Base-by-base conservation (phyloP, 2,113 vertebrate species). In the Scartelaos histophorus region DNA sequence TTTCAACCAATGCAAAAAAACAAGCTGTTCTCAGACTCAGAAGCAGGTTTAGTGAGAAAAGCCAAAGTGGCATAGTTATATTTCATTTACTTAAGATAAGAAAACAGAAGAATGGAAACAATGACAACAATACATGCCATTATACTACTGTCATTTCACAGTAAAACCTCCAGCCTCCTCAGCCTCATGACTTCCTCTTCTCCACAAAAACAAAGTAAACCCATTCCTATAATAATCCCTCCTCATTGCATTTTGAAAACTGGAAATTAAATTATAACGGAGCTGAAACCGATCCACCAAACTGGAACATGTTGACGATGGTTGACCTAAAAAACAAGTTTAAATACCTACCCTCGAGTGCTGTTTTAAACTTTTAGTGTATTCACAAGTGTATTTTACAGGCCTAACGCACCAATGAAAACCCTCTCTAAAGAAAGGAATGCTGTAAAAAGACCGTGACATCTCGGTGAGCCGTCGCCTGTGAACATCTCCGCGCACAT, bases 371-470 rank as follows among this genome's bases (percentile, higher is more conserved):
- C 73, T 83, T 80, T 86, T 76, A 71, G 70, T 81, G 49, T 71
- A 76, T 90, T 89, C 72, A 66, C 43, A 17, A 69, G 64, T 15
- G 66, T 76, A 71, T 86, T 88, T 90, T 85, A 82, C 78, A 80
- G 77, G 12, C 75, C 61, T 73, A 56, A 66, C 60, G 54, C 60
- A 54, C 46, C 43, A 58, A 80, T 80, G 69, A n/a, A 62, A 74
- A 72, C 17, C 24, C 66, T 68, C 43, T 62, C 79, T 75, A 84
- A 87, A 84, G 82, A 85, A 70, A 88, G 71, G 85, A 90, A 83
- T 86, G 85, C 66, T 75, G 57, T 84, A 78, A 86, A 87, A 73
- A 74, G 75, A 76, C 78, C 75, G 53, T 80, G 75, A 85, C 81
- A 84, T 84, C 71, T 84, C 72, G 80, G 82, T 76, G 80, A 71